Conservation (phyloP, 2,113 vertebrate species). For the Callocephalon fimbriatum region DNA sequence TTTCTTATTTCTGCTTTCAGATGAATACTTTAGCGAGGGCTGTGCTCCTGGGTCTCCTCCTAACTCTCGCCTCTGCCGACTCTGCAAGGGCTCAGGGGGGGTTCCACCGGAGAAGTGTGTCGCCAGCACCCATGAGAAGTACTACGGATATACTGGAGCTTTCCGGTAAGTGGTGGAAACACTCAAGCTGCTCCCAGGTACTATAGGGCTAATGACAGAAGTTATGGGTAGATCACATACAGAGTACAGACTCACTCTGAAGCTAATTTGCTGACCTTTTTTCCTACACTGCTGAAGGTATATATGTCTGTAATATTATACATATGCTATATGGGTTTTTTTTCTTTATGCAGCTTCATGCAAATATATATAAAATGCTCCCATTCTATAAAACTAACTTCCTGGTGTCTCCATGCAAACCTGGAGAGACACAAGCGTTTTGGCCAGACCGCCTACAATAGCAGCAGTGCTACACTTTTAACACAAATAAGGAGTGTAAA, state of each 20-base stretch:
- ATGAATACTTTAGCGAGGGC: slow-evolving; percentile 80
- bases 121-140: slow-evolving; percentile 78
- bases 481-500: neutral
- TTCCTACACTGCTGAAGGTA: neutral
- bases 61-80: slow-evolving; percentile 78
- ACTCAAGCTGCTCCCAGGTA: neutral
- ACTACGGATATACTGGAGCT: slow-evolving; percentile 86
- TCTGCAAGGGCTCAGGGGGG: slow-evolving; percentile 77
- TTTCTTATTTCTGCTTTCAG: slow-evolving; percentile 14
- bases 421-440: neutral
- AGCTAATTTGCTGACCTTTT: neutral
- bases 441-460: neutral
- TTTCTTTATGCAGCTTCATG: neutral
- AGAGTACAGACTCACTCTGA: fast-evolving
- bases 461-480: neutral
- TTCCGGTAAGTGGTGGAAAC: slow-evolving; percentile 76
- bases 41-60: slow-evolving; percentile 86
- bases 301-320: neutral
- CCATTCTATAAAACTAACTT: fast-evolving
- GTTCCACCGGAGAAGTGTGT: slow-evolving; percentile 70
- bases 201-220: neutral
- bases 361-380: neutral
- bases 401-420: neutral
- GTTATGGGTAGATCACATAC: fast-evolving
- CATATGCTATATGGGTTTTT: fast-evolving